These are phyloP conservation scores for Goniozus legneri DNA, from an alignment of 1,140 invertebrate species.

Conservation along the genomic window DNA sequence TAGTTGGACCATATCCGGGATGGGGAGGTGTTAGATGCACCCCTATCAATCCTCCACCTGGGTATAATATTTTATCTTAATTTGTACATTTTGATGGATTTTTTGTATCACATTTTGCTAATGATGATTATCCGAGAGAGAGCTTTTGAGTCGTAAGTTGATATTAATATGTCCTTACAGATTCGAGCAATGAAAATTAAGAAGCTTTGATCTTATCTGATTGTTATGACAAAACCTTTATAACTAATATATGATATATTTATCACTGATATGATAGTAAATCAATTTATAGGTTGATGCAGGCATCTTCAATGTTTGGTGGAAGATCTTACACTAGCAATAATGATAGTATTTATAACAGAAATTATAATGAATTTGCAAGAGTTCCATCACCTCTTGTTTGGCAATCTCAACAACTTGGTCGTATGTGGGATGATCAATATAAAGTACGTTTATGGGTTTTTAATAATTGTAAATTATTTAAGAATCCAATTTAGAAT, in stretches of 20 bases:
- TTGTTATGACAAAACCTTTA: conserved; percentile 13
- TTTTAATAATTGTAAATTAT: conserved; percentile 8
- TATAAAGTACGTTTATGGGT: conserved; percentile 21
- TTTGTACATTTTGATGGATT: not conserved
- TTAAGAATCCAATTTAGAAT: conserved; percentile 3
- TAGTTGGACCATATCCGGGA: conserved; percentile 37
- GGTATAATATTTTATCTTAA: conserved; percentile 29
- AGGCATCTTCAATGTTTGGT: conserved; percentile 36
- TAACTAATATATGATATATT: conserved; percentile 1
- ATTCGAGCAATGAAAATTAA: conserved; percentile 41
- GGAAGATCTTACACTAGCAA: conserved; percentile 32
- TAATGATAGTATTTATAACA: conserved; percentile 35
- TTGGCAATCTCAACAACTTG: conserved; percentile 39
- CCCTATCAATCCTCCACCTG: conserved; percentile 28
- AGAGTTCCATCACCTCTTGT: conserved; percentile 40
- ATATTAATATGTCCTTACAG: conserved; percentile 37
- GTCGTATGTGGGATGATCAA: conserved; percentile 38
- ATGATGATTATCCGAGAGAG: conserved; percentile 43
- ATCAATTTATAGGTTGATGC: conserved; percentile 33
- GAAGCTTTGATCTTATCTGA: conserved; percentile 55
- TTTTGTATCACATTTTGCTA: not conserved
- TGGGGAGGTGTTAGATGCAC: conserved; percentile 44
- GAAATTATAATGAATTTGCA: conserved; percentile 38
- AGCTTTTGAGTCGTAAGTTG: conserved; percentile 49
- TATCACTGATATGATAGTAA: not conserved